phyloP scores from a whole-genome alignment of 2,113 vertebrate species.

The Excalfactoria chinensis region DNA sequence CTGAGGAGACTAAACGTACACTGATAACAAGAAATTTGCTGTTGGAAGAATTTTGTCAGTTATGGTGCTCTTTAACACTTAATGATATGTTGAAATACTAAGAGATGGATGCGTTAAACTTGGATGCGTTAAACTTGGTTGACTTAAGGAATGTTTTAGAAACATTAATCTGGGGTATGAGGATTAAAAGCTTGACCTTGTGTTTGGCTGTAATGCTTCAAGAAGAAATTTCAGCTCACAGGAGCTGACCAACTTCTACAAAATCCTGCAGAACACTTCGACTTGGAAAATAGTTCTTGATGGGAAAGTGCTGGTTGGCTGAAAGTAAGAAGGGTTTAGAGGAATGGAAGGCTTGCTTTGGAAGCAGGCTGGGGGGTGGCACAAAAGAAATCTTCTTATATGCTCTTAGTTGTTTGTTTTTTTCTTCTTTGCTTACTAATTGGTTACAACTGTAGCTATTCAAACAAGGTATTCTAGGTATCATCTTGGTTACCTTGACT shows the following conservation, averaged over 20 bases:
- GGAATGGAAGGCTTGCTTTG: not conserved
- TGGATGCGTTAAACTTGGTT: not conserved
- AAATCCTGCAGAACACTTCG: not conserved
- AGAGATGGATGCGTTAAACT: not conserved
- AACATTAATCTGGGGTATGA: not conserved
- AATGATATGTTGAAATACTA: not conserved
- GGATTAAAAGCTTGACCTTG: constrained; percentile 11
- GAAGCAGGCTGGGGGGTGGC: not conserved
- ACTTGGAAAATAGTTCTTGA: not conserved
- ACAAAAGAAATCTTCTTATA: not conserved
- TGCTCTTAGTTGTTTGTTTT: not conserved
- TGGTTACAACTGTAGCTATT: not conserved
- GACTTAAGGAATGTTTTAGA: not conserved
- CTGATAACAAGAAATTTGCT: not conserved
- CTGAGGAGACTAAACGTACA: not conserved
- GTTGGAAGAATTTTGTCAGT: not conserved
- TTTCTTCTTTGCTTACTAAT: not conserved
- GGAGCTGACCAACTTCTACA: not conserved
- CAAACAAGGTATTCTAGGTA: not conserved
- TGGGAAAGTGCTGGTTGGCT: not conserved
- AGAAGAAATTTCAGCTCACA: not conserved
- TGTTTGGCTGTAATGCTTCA: not conserved
- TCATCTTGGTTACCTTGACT: not conserved
- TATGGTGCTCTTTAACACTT: not conserved
- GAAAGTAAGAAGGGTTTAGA: not conserved